A percentile compares a stretch with the other conserved stretches of the same genome.
Evolutionary conservation across 1,140 invertebrate genomes (phyloP).

Genomic region (Brachystomella parvula): DNA sequence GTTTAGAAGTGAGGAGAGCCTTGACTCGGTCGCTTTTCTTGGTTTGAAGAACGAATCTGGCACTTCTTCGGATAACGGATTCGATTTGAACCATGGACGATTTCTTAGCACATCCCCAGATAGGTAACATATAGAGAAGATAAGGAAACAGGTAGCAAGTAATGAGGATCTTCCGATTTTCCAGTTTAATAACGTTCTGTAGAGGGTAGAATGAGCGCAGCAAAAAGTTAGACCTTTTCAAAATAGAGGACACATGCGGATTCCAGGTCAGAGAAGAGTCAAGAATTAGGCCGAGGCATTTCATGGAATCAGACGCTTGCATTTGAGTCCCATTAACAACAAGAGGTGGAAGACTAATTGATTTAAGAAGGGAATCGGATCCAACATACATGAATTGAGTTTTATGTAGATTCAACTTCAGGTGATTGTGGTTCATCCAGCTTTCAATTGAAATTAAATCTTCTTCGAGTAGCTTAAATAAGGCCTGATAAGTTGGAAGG

Average conservation of each 20-base stretch:
- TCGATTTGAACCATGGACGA: not conserved
- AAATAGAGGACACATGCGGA: not conserved
- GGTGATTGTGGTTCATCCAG: not conserved
- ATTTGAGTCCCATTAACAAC: not conserved
- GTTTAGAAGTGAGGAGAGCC: not conserved
- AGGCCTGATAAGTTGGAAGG: not conserved
- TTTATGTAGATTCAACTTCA: not conserved
- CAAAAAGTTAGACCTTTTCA: not conserved
- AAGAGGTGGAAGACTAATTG: not conserved
- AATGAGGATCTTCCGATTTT: not conserved
- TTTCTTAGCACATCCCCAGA: not conserved
- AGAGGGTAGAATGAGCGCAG: not conserved
- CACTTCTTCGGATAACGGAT: not conserved
- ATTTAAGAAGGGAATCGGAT: not conserved
- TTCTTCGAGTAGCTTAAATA: not conserved
- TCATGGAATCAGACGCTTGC: not conserved
- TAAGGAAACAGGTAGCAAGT: not conserved
- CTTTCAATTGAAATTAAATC: not conserved
- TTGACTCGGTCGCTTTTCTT: not conserved
- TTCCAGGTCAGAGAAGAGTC: not conserved
- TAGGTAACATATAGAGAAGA: not conserved
- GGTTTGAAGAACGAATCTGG: not conserved
- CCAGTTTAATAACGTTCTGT: not conserved
- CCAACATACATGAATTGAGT: not conserved
- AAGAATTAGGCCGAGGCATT: not conserved